A percentile compares a stretch with the other conserved stretches of the same genome.
Conservation (phyloP, 1,140 invertebrate species). For the Artemia franciscana region DNA sequence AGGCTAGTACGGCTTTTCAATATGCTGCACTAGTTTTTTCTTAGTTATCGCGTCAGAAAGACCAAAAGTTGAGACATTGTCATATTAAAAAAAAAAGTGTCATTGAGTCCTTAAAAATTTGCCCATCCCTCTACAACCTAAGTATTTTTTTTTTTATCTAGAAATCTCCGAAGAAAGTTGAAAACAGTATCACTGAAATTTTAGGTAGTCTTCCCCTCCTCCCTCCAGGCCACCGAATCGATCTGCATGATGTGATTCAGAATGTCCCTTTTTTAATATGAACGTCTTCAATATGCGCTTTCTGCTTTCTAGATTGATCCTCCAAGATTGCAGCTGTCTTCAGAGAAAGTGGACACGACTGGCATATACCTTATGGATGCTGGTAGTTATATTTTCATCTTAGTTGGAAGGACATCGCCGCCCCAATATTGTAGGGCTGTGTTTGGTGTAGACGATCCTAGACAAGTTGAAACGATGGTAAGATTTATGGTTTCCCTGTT, state of each 20-base stretch:
- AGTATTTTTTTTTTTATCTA: too few species aligned
- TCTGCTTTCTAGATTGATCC: slow-evolving; percentile 16
- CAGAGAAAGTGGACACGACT: slow-evolving; percentile 49
- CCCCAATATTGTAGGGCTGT: slow-evolving; percentile 44
- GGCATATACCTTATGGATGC: slow-evolving; percentile 81
- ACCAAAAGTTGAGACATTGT: too few species aligned
- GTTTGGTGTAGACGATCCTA: slow-evolving; percentile 36
- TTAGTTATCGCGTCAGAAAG: too few species aligned
- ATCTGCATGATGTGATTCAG: neutral
- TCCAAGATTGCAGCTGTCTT: slow-evolving; percentile 31
- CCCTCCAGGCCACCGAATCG: slow-evolving; percentile 1
- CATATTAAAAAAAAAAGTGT: too few species aligned
- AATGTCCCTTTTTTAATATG: neutral
- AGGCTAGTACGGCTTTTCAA: too few species aligned
- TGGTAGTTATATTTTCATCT: slow-evolving; percentile 57
- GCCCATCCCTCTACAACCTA: too few species aligned
- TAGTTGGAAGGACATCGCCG: slow-evolving; percentile 56
- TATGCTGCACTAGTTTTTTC: too few species aligned
- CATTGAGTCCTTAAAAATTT: too few species aligned
- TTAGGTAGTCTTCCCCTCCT: too few species aligned
- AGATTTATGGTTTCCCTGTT: too few species aligned
- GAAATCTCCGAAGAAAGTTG: too few species aligned
- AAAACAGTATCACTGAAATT: too few species aligned
- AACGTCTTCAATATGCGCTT: neutral
- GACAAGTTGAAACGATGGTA: slow-evolving; percentile 6